Conservation (phyloP, 1,140 invertebrate genomes). For the Scaptomyza montana region DNA sequence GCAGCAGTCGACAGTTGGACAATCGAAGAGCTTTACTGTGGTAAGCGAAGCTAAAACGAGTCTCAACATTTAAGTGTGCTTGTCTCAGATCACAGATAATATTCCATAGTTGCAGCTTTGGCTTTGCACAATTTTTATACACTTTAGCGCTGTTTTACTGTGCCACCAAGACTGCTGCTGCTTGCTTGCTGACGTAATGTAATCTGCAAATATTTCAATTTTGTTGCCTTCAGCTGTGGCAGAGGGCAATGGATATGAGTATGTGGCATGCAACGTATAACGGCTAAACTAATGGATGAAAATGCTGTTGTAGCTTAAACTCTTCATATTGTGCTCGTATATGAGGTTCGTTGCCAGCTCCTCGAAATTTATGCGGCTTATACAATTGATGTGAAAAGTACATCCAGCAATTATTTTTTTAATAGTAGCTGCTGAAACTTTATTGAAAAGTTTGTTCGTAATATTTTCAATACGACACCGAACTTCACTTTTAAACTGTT, state of each 20-base stretch:
- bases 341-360: neutral
- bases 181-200: constrained; percentile 53
- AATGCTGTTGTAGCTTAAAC: constrained; percentile 30
- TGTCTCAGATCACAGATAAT: neutral
- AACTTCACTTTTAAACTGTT: too few species aligned
- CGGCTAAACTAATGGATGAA: constrained; percentile 55
- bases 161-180: constrained; percentile 21
- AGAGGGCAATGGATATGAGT: neutral
- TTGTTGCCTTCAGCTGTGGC: constrained; percentile 10
- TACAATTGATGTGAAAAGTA: neutral
- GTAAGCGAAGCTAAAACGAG: neutral
- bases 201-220: constrained; percentile 64
- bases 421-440: neutral
- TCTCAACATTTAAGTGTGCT: neutral
- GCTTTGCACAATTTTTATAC: neutral
- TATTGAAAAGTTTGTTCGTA: neutral
- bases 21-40: constrained; percentile 14
- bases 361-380: neutral
- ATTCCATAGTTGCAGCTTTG: neutral
- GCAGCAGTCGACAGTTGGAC: constrained; percentile 2
- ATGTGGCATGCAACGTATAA: constrained; percentile 22
- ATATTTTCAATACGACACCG: too few species aligned
- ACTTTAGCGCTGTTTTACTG: constrained; percentile 32
- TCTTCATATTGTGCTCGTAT: neutral
- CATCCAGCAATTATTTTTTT: neutral